A percentile compares a stretch with the other conserved stretches of the same genome.
phyloP scores from a whole-genome alignment of 1,140 invertebrate genomes.

The Halictus rubicundus region DNA sequence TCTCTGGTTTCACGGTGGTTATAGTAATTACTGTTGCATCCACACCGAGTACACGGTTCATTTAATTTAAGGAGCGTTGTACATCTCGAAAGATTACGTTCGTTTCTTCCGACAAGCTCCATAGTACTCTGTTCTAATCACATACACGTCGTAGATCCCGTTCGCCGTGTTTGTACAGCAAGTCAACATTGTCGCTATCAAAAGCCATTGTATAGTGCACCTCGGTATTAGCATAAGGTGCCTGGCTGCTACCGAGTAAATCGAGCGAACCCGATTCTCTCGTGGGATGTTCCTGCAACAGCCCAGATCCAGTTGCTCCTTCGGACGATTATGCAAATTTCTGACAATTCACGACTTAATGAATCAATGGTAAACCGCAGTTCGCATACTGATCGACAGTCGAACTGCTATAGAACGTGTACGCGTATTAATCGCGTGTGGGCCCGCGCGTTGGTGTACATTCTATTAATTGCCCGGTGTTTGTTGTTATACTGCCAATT shows the following conservation, averaged over 20 bases:
- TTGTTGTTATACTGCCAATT: too few species aligned
- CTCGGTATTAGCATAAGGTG: conserved; percentile 45
- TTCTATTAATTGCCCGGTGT: not conserved
- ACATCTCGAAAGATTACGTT: not conserved
- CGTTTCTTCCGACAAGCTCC: not conserved
- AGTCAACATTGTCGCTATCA: conserved; percentile 37
- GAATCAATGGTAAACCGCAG: conserved; percentile 45
- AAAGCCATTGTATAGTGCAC: conserved; percentile 39
- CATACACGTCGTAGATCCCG: conserved; percentile 22
- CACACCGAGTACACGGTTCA: too few species aligned
- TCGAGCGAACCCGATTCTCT: conserved; percentile 42
- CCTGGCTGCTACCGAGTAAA: conserved; percentile 34
- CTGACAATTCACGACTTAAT: conserved; percentile 41
- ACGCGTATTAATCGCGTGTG: not conserved
- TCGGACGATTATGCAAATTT: conserved; percentile 48
- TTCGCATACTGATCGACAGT: conserved; percentile 41
- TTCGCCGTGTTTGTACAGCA: conserved; percentile 36
- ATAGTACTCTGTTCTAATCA: conserved; percentile 17
- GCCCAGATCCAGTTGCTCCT: conserved; percentile 29
- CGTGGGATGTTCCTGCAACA: conserved; percentile 29
- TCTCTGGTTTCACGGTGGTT: too few species aligned
- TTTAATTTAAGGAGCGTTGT: not conserved
- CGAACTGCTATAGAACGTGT: conserved; percentile 21
- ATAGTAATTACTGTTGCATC: too few species aligned
- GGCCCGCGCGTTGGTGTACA: not conserved